phyloP scores from a whole-genome alignment of 2,888 invertebrate species.

The Apeira syringaria region DNA sequence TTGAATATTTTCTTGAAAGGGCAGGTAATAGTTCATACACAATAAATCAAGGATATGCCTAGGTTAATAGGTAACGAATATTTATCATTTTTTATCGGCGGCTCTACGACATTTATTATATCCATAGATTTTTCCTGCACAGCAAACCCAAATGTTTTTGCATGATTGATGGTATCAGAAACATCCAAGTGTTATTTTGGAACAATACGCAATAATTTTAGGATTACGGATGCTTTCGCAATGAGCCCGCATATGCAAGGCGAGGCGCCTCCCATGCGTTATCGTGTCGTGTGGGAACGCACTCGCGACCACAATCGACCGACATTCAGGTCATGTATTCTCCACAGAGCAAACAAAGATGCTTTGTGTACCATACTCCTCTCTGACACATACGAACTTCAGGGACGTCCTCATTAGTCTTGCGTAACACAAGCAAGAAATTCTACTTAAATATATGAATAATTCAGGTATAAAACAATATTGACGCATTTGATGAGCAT shows the following conservation, averaged over 20 bases:
- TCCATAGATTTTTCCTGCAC: too few relatives aligned
- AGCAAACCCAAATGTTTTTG: background rate
- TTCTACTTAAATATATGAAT: slow-evolving; percentile 22
- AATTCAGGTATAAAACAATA: slow-evolving; percentile 38
- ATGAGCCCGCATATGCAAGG: slow-evolving; percentile 54
- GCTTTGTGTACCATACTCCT: slow-evolving; percentile 43
- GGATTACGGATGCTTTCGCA: slow-evolving; percentile 53
- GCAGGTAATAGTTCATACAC: too few relatives aligned
- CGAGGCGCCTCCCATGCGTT: slow-evolving; percentile 54
- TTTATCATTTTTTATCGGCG: too few relatives aligned
- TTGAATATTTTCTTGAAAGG: too few relatives aligned
- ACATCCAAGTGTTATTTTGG: slow-evolving; percentile 20
- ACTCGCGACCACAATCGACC: slow-evolving; percentile 55
- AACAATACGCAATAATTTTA: slow-evolving; percentile 31
- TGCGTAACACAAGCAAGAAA: slow-evolving; percentile 9
- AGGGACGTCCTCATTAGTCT: slow-evolving; percentile 24
- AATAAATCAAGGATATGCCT: too few relatives aligned
- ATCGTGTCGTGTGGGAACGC: slow-evolving; percentile 62
- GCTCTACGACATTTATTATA: too few relatives aligned
- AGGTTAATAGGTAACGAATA: too few relatives aligned
- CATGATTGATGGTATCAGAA: slow-evolving; percentile 6
- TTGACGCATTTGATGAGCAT: slow-evolving; percentile 30
- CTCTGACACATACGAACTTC: slow-evolving; percentile 18
- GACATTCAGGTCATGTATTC: slow-evolving; percentile 47
- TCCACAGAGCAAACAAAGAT: slow-evolving; percentile 64